Percentiles rank a stretch among this genome's conserved stretches.
Conservation (phyloP, 2,888 invertebrate species). For the Pollenia labialis region DNA sequence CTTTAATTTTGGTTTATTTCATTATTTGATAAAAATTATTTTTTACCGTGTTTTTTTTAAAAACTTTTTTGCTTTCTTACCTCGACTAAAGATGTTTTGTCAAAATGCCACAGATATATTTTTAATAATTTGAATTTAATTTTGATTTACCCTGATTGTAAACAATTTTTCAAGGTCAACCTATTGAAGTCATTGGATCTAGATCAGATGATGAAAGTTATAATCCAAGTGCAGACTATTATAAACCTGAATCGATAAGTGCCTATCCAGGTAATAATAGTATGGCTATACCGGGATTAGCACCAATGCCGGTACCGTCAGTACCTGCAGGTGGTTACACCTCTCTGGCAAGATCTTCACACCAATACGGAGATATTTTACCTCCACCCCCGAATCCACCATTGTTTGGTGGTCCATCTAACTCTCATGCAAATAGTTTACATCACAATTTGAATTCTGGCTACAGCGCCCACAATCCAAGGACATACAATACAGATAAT, state of each 20-base stretch:
- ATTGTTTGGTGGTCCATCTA: constrained; percentile 70
- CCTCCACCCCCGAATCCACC: constrained; percentile 74
- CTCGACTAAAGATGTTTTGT: no score
- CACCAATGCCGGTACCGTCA: constrained; percentile 78
- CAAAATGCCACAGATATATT: no score
- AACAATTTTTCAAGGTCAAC: constrained; percentile 82
- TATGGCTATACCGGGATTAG: constrained; percentile 75
- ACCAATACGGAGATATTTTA: constrained; percentile 74
- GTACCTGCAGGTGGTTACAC: constrained; percentile 78
- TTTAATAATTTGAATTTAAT: no score
- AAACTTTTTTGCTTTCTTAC: no score
- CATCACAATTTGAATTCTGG: constrained; percentile 64
- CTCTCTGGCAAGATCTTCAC: constrained; percentile 76
- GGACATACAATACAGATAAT: constrained; percentile 60
- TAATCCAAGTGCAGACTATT: constrained; percentile 84
- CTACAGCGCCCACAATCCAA: constrained; percentile 72
- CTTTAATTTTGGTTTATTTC: no score
- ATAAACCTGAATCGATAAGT: constrained; percentile 83
- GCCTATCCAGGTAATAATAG: constrained; percentile 76
- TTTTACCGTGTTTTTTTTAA: no score
- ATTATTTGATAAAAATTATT: no score
- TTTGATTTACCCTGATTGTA: no score
- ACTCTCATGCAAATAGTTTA: constrained; percentile 62
- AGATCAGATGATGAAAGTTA: constrained; percentile 85
- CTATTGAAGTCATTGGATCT: constrained; percentile 86